Percentiles rank a stretch among this genome's conserved stretches.
Conservation (phyloP, 2,888 invertebrate species). For the Belgica antarctica region DNA sequence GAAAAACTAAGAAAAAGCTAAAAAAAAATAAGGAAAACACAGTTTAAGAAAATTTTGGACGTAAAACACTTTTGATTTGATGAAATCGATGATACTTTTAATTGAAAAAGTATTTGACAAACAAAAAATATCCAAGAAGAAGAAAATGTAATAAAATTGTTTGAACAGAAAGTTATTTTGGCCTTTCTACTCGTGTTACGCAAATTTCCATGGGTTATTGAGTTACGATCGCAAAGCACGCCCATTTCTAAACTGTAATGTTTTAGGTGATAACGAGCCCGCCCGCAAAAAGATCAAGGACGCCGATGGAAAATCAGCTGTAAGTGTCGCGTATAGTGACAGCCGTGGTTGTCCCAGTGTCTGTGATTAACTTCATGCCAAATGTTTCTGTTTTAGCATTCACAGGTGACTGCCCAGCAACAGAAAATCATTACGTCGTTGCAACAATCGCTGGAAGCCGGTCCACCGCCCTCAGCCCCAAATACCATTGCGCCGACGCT, state of each 20-base stretch:
- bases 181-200: constrained; percentile 1
- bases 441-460: not conserved
- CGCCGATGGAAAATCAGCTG: not conserved
- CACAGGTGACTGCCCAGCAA: not conserved
- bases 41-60: constrained; percentile 26
- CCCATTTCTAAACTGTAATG: not conserved
- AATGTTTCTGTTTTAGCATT: not conserved
- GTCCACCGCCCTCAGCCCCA: not conserved
- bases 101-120: constrained; percentile 10
- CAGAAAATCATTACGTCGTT: not conserved
- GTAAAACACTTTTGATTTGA: too few relatives aligned
- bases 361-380: not conserved
- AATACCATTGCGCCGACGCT: not conserved
- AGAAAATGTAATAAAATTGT: constrained; percentile 27
- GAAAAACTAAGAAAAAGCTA: too few relatives aligned
- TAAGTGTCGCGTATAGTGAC: too few relatives aligned
- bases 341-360: too few relatives aligned
- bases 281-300: not conserved
- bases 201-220: not conserved
- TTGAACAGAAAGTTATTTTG: constrained; percentile 26
- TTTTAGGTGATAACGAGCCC: constrained; percentile 9
- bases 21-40: not conserved
- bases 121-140: constrained; percentile 10
- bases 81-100: not conserved
- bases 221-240: not conserved